Conservation (phyloP, 2,888 invertebrate genomes). For the Steinernema hermaphroditum region DNA sequence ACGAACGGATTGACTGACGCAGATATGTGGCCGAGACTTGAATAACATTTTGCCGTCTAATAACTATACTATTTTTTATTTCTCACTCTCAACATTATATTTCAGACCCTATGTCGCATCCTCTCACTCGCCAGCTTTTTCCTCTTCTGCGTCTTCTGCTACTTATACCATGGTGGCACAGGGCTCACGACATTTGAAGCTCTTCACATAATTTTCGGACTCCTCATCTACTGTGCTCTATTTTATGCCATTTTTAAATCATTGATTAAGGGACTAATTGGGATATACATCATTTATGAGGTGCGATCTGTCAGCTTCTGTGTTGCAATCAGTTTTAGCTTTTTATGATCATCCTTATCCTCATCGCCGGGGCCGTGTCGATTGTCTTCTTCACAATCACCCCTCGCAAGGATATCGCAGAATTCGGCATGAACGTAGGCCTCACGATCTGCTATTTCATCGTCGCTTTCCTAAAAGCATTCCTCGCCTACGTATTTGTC, state of each 20-base stretch:
- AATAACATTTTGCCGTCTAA: too few relatives aligned
- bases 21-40: too few relatives aligned
- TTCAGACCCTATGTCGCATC: slow-evolving; percentile 10
- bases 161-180: background rate
- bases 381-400: background rate
- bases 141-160: slow-evolving; percentile 16
- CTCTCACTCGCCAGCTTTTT: background rate
- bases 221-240: background rate
- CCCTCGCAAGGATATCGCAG: background rate
- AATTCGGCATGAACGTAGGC: background rate
- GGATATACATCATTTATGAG: background rate
- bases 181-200: background rate
- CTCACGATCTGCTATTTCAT: background rate
- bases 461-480: background rate
- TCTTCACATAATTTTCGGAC: background rate
- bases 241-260: slow-evolving; percentile 4
- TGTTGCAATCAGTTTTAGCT: background rate
- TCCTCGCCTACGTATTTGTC: background rate
- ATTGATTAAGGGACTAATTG: background rate
- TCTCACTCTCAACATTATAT: background rate
- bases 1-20: too few relatives aligned
- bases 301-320: background rate
- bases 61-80: background rate
- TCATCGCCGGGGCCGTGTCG: background rate
- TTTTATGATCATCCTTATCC: background rate